phyloP scores from a whole-genome alignment of 2,797 vertebrate species.

The Pelochelys cantorii region DNA sequence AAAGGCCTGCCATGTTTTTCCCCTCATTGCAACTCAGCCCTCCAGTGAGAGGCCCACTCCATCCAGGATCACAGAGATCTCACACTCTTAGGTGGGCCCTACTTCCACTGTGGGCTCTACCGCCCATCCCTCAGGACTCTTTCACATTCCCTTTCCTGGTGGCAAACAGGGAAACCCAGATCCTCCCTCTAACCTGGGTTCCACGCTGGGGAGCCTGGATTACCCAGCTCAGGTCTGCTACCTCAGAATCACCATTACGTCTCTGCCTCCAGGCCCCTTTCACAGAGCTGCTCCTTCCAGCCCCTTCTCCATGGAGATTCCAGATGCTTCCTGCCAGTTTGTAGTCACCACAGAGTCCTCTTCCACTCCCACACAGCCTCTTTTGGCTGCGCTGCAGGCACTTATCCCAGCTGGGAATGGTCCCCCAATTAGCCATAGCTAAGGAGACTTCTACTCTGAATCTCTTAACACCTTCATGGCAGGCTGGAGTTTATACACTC shows the following conservation, averaged over 20 bases:
- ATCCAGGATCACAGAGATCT: not conserved
- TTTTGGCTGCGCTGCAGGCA: not conserved
- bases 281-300: not conserved
- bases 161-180: not conserved
- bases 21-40: not conserved
- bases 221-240: not conserved
- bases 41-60: not conserved
- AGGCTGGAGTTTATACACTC: not conserved
- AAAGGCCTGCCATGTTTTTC: not conserved
- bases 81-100: not conserved
- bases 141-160: not conserved
- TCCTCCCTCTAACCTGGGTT: not conserved
- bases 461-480: not conserved
- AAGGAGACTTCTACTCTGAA: not conserved
- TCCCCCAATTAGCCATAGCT: not conserved
- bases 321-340: not conserved
- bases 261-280: not conserved
- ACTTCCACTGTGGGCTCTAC: not conserved
- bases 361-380: not conserved
- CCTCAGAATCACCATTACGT: not conserved
- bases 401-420: not conserved
- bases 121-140: not conserved
- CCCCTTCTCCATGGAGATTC: not conserved
- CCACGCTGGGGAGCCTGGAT: not conserved
- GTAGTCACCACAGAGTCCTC: not conserved